phyloP scores from a whole-genome alignment of 2,797 vertebrate genomes.

The Falco cherrug region DNA sequence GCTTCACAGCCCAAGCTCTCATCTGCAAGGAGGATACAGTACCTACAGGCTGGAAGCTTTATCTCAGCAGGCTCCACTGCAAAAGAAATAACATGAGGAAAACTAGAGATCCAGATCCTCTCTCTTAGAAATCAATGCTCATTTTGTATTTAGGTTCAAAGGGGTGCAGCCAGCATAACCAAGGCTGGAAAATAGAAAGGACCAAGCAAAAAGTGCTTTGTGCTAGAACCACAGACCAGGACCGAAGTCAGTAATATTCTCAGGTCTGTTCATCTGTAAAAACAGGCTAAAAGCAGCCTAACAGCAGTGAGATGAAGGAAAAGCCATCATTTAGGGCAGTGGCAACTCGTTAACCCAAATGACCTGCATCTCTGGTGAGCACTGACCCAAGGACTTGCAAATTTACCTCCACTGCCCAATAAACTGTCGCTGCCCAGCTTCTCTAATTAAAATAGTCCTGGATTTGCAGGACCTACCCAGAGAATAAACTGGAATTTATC shows the following conservation, averaged over 20 bases:
- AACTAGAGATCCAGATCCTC: background rate
- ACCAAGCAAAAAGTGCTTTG: background rate
- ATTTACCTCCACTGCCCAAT: constrained; percentile 66
- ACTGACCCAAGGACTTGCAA: constrained; percentile 32
- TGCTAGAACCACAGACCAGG: background rate
- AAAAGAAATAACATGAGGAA: background rate
- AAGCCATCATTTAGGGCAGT: constrained; percentile 54
- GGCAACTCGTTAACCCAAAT: constrained; percentile 63
- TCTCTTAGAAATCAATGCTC: background rate
- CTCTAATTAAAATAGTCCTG: constrained; percentile 73
- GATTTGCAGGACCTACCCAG: constrained; percentile 67
- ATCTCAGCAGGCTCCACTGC: background rate
- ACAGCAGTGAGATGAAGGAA: background rate
- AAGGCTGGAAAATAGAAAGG: background rate
- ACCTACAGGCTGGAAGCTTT: background rate
- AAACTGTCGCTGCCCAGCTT: constrained; percentile 48
- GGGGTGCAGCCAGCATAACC: background rate
- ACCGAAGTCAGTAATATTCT: background rate
- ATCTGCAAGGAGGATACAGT: background rate
- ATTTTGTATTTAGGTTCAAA: constrained; percentile 12
- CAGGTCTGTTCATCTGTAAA: background rate
- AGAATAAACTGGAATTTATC: constrained; percentile 72
- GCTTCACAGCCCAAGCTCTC: background rate
- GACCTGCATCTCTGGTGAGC: constrained; percentile 39
- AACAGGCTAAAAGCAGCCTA: constrained; percentile 29